Evolutionary conservation across 2,113 vertebrate species (phyloP).

Genomic region (Cromileptes altivelis): DNA sequence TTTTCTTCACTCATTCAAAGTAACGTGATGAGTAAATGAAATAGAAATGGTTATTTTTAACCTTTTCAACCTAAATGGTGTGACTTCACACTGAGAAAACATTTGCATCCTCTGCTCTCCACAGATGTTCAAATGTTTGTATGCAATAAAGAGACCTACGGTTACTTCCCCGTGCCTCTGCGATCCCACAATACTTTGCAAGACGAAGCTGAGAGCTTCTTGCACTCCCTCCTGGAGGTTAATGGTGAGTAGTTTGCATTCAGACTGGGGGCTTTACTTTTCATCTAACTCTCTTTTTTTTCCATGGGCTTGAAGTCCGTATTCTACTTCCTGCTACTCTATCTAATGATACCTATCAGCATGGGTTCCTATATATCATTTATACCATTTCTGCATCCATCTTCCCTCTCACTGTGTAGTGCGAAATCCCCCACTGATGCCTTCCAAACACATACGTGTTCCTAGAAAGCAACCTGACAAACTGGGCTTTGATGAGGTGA

Average conservation of each 20-base stretch:
- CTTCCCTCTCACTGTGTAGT: constrained; percentile 80
- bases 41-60: neutral
- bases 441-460: constrained; percentile 83
- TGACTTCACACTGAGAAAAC: neutral
- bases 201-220: constrained; percentile 92
- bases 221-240: constrained; percentile 89
- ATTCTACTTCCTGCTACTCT: constrained; percentile 28
- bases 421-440: constrained; percentile 85
- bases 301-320: neutral
- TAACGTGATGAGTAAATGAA: no score
- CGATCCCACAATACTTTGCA: constrained; percentile 88
- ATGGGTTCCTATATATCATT: constrained; percentile 42
- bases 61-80: neutral
- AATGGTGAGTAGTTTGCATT: constrained; percentile 86
- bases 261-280: constrained; percentile 2
- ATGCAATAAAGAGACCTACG: constrained; percentile 90
- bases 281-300: constrained; percentile 11
- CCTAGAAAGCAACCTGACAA: constrained; percentile 86
- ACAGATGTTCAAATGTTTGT: constrained; percentile 94
- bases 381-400: constrained; percentile 70
- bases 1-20: no score
- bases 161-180: constrained; percentile 90
- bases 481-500: constrained; percentile 93
- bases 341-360: constrained; percentile 30
- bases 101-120: constrained; percentile 16